These are phyloP conservation scores for Eubasilissa regina DNA, from an alignment of 1,140 invertebrate genomes.

Conservation along the genomic window DNA sequence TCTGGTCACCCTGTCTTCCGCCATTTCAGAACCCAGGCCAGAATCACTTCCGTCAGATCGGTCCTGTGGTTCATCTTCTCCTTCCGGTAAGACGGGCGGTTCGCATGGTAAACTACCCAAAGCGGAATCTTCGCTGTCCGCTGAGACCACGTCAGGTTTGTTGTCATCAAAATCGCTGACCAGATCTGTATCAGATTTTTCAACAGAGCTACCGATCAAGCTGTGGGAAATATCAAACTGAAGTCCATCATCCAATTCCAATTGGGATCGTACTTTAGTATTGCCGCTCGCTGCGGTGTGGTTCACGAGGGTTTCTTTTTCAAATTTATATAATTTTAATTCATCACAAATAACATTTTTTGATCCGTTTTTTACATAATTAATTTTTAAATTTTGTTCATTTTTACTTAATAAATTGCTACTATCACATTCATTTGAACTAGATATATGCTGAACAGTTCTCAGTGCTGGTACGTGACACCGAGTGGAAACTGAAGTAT, in stretches of 20 bases:
- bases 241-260: constrained; percentile 29
- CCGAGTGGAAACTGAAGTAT: not conserved
- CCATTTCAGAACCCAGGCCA: constrained; percentile 79
- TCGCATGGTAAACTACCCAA: constrained; percentile 70
- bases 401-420: constrained; percentile 28
- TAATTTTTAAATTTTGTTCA: constrained; percentile 39
- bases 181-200: constrained; percentile 70
- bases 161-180: constrained; percentile 72
- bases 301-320: constrained; percentile 28
- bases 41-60: constrained; percentile 87
- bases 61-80: constrained; percentile 69
- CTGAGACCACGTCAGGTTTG: constrained; percentile 71
- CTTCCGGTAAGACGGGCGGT: constrained; percentile 62
- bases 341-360: constrained; percentile 43
- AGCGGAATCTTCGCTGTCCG: constrained; percentile 71
- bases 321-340: constrained; percentile 51
- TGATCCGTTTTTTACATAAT: constrained; percentile 40
- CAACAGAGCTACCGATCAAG: constrained; percentile 70
- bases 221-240: constrained; percentile 56
- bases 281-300: constrained; percentile 16
- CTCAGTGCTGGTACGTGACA: not conserved
- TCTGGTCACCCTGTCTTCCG: constrained; percentile 66
- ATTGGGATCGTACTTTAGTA: constrained; percentile 33
- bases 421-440: constrained; percentile 40
- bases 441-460: constrained; percentile 17